These are phyloP conservation scores for Lydus trimaculatus DNA, from an alignment of 2,888 invertebrate species.

Conservation along the genomic window DNA sequence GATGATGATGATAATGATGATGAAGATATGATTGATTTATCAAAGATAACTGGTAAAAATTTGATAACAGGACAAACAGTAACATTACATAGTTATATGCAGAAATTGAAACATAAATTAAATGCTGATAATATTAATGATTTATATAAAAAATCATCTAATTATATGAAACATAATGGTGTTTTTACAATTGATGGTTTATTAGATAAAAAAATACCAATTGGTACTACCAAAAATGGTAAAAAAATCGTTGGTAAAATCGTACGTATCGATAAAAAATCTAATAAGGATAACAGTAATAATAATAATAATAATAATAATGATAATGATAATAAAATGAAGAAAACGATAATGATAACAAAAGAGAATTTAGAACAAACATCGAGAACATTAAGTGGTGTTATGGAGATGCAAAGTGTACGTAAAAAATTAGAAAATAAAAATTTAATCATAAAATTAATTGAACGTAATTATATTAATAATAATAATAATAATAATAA, in stretches of 20 bases:
- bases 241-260: conserved; percentile 47
- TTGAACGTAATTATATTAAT: conserved; percentile 34
- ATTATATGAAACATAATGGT: not conserved
- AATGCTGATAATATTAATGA: not conserved
- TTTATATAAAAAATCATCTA: not conserved
- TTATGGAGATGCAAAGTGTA: conserved; percentile 52
- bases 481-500: too few species aligned
- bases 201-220: conserved; percentile 46
- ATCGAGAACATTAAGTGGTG: conserved; percentile 47
- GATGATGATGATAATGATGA: conserved; percentile 15
- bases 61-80: conserved; percentile 48
- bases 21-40: conserved; percentile 29
- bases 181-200: conserved; percentile 26
- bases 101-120: conserved; percentile 37
- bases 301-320: not conserved
- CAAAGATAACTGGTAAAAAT: conserved; percentile 44
- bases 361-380: conserved; percentile 46
- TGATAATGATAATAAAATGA: conserved; percentile 12
- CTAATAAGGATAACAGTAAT: not conserved
- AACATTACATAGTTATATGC: conserved; percentile 43
- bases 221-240: conserved; percentile 45
- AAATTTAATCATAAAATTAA: conserved; percentile 42
- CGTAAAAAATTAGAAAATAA: conserved; percentile 45
- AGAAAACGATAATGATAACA: conserved; percentile 25
- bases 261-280: conserved; percentile 41